Conservation (phyloP, 2,113 vertebrate genomes). For the Protomyctophum bolini region DNA sequence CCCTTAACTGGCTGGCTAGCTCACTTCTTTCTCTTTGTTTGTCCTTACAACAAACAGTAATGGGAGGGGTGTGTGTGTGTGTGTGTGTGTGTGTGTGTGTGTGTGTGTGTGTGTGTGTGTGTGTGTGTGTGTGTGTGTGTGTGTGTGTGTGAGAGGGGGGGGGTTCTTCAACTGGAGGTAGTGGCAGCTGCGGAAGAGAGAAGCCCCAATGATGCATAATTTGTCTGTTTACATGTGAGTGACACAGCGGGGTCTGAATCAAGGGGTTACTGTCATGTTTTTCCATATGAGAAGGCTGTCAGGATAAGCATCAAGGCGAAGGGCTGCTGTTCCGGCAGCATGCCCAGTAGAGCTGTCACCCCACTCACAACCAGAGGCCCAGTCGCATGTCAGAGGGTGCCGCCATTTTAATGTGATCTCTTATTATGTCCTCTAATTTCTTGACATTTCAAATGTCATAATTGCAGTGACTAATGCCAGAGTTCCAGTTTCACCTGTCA, state of each 20-base stretch:
- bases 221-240: slow-evolving; percentile 88
- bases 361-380: slow-evolving; percentile 83
- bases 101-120: too few relatives aligned
- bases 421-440: slow-evolving; percentile 91
- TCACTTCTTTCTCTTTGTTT: slow-evolving; percentile 55
- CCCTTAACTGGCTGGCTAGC: slow-evolving; percentile 8
- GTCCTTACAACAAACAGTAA: slow-evolving; percentile 23
- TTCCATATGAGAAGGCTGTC: slow-evolving; percentile 86
- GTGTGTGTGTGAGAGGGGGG: not conserved
- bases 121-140: too few relatives aligned
- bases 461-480: slow-evolving; percentile 88
- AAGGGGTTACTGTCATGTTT: slow-evolving; percentile 88
- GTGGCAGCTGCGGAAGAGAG: slow-evolving; percentile 77
- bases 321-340: slow-evolving; percentile 85
- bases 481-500: slow-evolving; percentile 88
- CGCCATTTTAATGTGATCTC: slow-evolving; percentile 89
- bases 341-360: slow-evolving; percentile 90
- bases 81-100: too few relatives aligned
- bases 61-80: not conserved
- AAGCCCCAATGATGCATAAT: slow-evolving; percentile 83
- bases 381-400: slow-evolving; percentile 83
- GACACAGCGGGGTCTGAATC: slow-evolving; percentile 83
- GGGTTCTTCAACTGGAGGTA: slow-evolving; percentile 45
- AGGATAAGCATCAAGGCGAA: slow-evolving; percentile 84
- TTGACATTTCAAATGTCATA: slow-evolving; percentile 93